phyloP scores from a whole-genome alignment of 2,888 invertebrate species.

The Masnerella sp. region DNA sequence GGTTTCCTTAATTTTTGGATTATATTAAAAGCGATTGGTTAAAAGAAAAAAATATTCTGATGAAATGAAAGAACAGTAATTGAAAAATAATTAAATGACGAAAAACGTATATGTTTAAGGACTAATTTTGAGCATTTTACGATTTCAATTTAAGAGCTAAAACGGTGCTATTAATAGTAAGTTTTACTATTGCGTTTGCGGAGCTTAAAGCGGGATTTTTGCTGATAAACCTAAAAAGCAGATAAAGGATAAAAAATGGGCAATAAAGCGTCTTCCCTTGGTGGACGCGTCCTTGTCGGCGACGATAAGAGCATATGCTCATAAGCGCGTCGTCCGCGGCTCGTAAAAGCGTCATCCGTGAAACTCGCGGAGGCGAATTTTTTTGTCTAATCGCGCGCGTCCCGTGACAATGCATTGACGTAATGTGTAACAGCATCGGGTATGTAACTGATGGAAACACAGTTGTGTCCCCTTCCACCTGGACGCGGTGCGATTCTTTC shows the following conservation, averaged over 20 bases:
- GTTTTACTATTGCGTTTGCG: neutral
- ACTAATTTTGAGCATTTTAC: neutral
- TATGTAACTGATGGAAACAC: conserved; percentile 72
- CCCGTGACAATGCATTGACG: conserved; percentile 53
- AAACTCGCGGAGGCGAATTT: conserved; percentile 31
- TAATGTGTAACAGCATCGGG: conserved; percentile 70
- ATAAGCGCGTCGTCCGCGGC: conserved; percentile 8
- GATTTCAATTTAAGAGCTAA: neutral
- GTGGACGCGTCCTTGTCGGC: neutral
- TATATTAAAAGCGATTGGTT: too few species aligned
- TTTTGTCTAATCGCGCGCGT: conserved; percentile 29
- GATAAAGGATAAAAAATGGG: neutral
- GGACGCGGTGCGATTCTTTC: conserved; percentile 68
- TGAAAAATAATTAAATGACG: too few species aligned
- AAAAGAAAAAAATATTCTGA: too few species aligned
- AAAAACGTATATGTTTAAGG: neutral
- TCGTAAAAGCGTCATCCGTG: conserved; percentile 22
- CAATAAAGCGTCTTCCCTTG: neutral
- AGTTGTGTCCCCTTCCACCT: conserved; percentile 70
- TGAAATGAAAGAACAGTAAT: too few species aligned
- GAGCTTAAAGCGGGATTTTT: neutral
- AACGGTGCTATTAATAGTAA: neutral
- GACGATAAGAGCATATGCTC: conserved; percentile 17
- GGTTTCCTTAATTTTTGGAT: too few species aligned
- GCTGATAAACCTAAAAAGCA: neutral